These are phyloP conservation scores for Margarornis squamiger DNA, from an alignment of 2,797 vertebrate genomes.

Conservation along the genomic window DNA sequence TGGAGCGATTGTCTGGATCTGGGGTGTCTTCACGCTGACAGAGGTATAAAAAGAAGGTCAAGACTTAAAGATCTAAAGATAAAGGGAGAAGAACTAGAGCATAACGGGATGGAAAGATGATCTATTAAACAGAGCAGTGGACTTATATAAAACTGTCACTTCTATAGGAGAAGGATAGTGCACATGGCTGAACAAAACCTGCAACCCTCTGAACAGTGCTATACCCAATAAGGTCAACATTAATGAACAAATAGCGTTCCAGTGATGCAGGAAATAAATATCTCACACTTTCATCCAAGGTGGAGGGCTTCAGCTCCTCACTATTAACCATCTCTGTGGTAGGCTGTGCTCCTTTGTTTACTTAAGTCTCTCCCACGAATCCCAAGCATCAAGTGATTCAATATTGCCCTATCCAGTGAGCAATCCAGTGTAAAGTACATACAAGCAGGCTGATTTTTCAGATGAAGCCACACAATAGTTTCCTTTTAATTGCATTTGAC, in stretches of 20 bases:
- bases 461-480: conserved; percentile 48
- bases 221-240: conserved; percentile 15
- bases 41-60: conserved; percentile 11
- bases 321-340: background rate
- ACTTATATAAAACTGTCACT: conserved; percentile 41
- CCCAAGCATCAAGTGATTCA: conserved; percentile 38
- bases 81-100: conserved; percentile 31
- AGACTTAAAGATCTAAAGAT: conserved; percentile 18
- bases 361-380: conserved; percentile 6
- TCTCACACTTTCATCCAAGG: conserved; percentile 4
- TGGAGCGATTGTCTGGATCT: background rate
- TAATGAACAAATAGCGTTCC: conserved; percentile 54
- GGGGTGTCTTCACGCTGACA: background rate
- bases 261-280: conserved; percentile 54
- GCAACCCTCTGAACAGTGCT: background rate
- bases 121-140: conserved; percentile 38
- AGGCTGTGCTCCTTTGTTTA: conserved; percentile 35
- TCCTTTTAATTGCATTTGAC: conserved; percentile 68
- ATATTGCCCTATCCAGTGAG: conserved; percentile 33
- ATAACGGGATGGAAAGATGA: conserved; percentile 12
- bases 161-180: background rate
- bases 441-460: conserved; percentile 65
- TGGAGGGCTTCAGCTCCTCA: conserved; percentile 5
- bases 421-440: conserved; percentile 40
- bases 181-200: conserved; percentile 40